These are phyloP conservation scores for Lasioglossum oenotherae DNA, from an alignment of 2,888 invertebrate genomes.

Conservation along the genomic window DNA sequence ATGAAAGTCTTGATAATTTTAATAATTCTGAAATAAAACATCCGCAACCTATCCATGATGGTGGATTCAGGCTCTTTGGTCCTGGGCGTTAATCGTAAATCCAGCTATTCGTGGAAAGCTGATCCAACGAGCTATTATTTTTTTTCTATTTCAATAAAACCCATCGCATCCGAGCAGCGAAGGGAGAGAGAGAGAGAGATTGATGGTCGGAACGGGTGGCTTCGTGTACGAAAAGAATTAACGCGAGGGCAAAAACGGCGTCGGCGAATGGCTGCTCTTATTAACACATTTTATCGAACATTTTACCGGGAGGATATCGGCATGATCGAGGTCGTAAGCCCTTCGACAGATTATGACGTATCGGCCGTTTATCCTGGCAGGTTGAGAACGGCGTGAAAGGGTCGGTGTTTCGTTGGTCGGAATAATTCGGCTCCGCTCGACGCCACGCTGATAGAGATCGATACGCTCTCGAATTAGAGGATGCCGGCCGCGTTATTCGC, in stretches of 20 bases:
- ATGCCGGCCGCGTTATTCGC: background rate
- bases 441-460: constrained; percentile 10
- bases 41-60: background rate
- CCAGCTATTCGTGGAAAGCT: background rate
- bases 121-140: background rate
- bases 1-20: background rate
- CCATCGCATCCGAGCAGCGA: background rate
- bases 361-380: constrained; percentile 36
- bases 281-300: constrained; percentile 10
- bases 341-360: constrained; percentile 47
- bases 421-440: constrained; percentile 26
- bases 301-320: background rate
- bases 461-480: background rate
- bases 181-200: background rate
- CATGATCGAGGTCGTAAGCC: constrained; percentile 28
- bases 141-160: background rate
- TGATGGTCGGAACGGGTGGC: background rate
- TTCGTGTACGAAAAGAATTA: background rate
- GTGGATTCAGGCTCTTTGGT: background rate
- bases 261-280: background rate
- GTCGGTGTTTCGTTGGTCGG: constrained; percentile 7
- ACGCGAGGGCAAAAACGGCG: background rate
- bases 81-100: background rate
- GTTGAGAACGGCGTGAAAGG: constrained; percentile 16
- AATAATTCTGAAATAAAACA: background rate